Percentiles rank a stretch among this genome's conserved stretches.
Evolutionary conservation across 2,797 vertebrate species (phyloP).

Genomic region (Trematomus bernacchii): DNA sequence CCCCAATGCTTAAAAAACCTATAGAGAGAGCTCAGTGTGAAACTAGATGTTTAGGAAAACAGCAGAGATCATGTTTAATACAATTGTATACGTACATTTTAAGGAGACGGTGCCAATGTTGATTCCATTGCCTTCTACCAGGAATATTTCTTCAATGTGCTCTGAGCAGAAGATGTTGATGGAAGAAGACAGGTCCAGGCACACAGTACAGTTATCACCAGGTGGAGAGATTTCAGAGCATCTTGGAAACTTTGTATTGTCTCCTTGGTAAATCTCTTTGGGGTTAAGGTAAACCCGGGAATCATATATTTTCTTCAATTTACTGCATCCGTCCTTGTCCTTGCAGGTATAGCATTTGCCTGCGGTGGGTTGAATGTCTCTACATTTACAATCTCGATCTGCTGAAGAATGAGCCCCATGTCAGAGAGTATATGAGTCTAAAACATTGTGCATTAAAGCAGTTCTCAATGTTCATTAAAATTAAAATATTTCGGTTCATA

Average conservation of each 20-base stretch:
- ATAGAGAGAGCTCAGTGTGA: not conserved
- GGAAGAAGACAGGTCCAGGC: accelerated
- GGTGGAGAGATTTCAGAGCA: not conserved
- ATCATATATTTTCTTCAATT: not conserved
- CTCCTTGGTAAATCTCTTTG: accelerated
- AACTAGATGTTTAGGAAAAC: not conserved
- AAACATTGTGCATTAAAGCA: not conserved
- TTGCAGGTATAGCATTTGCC: constrained; percentile 28
- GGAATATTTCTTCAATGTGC: accelerated
- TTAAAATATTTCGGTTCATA: not conserved
- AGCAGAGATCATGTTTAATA: not conserved
- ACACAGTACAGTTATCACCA: not conserved
- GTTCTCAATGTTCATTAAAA: not conserved
- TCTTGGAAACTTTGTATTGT: accelerated
- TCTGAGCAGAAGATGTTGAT: not conserved
- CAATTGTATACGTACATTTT: constrained; percentile 25
- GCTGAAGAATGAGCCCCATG: not conserved
- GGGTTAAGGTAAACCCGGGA: accelerated
- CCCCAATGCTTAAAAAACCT: not conserved
- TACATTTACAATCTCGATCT: not conserved
- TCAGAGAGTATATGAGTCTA: not conserved
- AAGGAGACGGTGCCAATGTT: accelerated
- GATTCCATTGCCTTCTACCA: not conserved
- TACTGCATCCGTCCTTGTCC: constrained; percentile 18
- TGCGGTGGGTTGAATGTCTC: not conserved